Conservation (phyloP, 64 coral and sea anemone species). For the Trachythela sp. region DNA sequence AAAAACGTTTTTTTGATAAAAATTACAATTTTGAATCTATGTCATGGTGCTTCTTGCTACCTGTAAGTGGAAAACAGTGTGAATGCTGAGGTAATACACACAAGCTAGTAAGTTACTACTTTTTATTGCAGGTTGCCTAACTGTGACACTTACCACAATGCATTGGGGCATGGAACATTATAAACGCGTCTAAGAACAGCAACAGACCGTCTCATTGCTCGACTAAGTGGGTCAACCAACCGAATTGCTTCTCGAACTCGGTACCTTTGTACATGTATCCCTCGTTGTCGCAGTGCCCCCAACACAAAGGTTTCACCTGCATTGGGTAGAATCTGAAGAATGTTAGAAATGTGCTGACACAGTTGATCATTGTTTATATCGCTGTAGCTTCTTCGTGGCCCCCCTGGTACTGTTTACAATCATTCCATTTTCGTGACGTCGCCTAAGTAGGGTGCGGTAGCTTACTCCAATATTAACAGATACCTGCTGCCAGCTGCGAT, state of each 20-base stretch:
- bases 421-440: background rate
- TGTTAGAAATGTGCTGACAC: background rate
- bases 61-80: no score
- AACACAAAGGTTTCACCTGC: conserved; percentile 8
- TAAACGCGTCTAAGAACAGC: conserved; percentile 9
- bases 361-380: background rate
- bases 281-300: conserved; percentile 11
- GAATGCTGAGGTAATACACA: no score
- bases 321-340: conserved; percentile 8
- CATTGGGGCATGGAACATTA: conserved; percentile 16
- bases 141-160: conserved; percentile 6
- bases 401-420: background rate
- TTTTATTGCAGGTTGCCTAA: background rate
- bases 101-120: no score
- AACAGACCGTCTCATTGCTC: conserved; percentile 18
- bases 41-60: no score
- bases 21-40: no score
- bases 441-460: background rate
- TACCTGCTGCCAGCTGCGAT: conserved; percentile 10
- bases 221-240: background rate
- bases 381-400: background rate
- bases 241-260: conserved; percentile 11
- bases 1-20: no score
- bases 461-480: background rate
- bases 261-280: background rate